phyloP scores from a whole-genome alignment of 2,797 vertebrate genomes.

The Chaetophractus vellerosus region DNA sequence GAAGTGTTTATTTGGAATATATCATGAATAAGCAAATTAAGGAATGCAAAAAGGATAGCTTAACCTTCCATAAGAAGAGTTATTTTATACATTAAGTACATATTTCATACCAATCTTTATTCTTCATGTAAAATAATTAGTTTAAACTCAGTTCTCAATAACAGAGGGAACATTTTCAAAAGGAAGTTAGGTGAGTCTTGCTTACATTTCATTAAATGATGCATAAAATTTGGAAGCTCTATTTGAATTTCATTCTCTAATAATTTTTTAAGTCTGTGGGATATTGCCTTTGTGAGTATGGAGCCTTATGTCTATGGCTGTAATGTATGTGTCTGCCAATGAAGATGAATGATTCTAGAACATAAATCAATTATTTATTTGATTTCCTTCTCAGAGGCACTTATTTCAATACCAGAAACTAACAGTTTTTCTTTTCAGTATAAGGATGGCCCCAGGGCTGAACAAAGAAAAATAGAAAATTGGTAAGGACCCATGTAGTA shows the following conservation, averaged over 20 bases:
- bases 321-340: slow-evolving; percentile 58
- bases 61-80: background rate
- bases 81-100: background rate
- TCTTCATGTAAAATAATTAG: background rate
- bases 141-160: slow-evolving; percentile 36
- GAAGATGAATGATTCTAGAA: slow-evolving; percentile 35
- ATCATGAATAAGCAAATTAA: slow-evolving; percentile 3
- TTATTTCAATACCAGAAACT: slow-evolving; percentile 66
- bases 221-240: slow-evolving; percentile 45
- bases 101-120: background rate
- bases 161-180: slow-evolving; percentile 35
- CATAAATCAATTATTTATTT: slow-evolving; percentile 64
- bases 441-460: slow-evolving; percentile 30
- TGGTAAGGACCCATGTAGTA: slow-evolving; percentile 6
- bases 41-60: background rate
- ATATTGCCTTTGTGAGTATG: background rate
- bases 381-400: slow-evolving; percentile 62
- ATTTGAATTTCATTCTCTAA: slow-evolving; percentile 8
- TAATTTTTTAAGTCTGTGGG: background rate
- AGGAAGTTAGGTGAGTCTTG: slow-evolving; percentile 41
- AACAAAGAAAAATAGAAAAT: slow-evolving; percentile 74
- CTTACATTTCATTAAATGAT: slow-evolving; percentile 55
- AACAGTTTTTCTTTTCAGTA: background rate
- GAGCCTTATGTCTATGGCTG: slow-evolving; percentile 6
- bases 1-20: background rate